Base-by-base conservation (phyloP, 2,113 vertebrate species). In the Notarius lentiginosus region DNA sequence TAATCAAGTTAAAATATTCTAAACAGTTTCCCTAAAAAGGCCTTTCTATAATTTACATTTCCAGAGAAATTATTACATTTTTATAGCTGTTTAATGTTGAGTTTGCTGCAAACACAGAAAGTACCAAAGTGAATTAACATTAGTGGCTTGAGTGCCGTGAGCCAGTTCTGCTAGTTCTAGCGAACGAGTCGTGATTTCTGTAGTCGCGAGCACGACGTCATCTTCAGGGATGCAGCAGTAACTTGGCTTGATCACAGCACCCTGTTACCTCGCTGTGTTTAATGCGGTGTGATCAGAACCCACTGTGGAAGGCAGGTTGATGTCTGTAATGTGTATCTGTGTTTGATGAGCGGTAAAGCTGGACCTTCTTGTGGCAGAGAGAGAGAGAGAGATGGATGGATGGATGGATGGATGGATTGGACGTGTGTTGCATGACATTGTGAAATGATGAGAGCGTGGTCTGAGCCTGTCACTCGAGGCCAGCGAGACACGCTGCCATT, bases 401-500 rank as follows among this genome's bases (percentile, higher is more conserved):
- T n/a, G n/a, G 76, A 90, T 5, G 56, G 73, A 82, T 79, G 56
- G 55, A 75, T 49, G 47, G 22, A 55, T 81, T 9, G 60, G 88
- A 82, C 85, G 41, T 82, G 85, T 86, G 68, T 86, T 89, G 87
- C 60, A 81, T 81, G 53, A 58, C 82, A 61, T 81, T 88, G 68
- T 84, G 83, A 92, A 63, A 90, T 91, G 90, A 88, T 91, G 89
- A 88, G 90, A 92, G 84, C 58, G 56, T 85, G 87, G 72, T 73
- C 60, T 84, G 24, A 70, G 49, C 27, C 77, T 89, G 51, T 83
- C 27, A 49, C 75, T 87, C 77, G 79, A 20, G 76, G 27, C 84
- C 60, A 65, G 41, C 2, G 84, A 79, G 63, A n/a, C 30, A 55
- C n/a, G 11, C 63, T 60, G 5, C 65, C 24, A 56, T 83, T 79